Conservation (phyloP, 2,113 vertebrate species). For the Dendropsophus ebraccatus region DNA sequence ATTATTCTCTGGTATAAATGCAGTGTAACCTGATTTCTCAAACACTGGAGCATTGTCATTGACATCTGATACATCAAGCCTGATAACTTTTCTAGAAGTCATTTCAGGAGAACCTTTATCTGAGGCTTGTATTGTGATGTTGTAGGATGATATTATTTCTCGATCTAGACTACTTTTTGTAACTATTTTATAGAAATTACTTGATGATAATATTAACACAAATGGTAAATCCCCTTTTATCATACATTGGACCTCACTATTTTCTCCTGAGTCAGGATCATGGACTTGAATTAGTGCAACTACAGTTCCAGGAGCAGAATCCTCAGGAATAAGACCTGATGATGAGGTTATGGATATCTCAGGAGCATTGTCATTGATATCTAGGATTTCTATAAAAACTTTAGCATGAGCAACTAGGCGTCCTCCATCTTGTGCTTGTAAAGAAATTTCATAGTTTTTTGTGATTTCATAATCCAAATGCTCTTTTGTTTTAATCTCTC, state of each 20-base stretch:
- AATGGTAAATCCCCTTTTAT: not conserved
- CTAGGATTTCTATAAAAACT: not conserved
- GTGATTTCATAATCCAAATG: not conserved
- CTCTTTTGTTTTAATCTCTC: not conserved
- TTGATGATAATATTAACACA: not conserved
- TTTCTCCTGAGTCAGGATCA: not conserved
- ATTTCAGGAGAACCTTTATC: conserved; percentile 4
- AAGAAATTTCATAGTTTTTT: not conserved
- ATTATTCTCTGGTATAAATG: not conserved
- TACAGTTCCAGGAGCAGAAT: not conserved
- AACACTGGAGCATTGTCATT: conserved; percentile 20
- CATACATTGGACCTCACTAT: not conserved
- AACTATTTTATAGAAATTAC: not conserved
- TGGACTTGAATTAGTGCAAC: not conserved
- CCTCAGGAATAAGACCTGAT: not conserved
- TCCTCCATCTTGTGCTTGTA: not conserved
- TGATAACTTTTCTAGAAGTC: not conserved
- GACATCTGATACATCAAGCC: not conserved
- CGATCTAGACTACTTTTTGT: not conserved
- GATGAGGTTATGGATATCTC: not conserved
- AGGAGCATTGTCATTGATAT: conserved; percentile 11
- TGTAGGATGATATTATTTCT: not conserved
- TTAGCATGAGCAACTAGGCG: not conserved
- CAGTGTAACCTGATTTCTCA: not conserved
- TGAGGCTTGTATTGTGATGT: conserved; percentile 3